These are phyloP conservation scores for Chiridota heheva DNA, from an alignment of 35 echinoderm and acorn worm species.

Conservation along the genomic window DNA sequence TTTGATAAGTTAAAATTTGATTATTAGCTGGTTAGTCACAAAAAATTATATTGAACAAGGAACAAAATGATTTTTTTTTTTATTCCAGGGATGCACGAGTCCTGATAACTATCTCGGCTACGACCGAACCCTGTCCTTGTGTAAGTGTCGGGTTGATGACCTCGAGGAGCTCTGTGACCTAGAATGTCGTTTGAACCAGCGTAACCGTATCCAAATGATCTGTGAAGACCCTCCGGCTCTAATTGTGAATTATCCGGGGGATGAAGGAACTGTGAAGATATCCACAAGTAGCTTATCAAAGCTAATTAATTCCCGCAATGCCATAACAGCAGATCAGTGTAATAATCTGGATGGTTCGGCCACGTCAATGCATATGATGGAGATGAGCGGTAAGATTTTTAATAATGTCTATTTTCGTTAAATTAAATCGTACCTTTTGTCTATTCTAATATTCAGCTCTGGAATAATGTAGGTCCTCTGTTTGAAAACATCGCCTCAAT, in stretches of 20 bases:
- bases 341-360: slow-evolving; percentile 58
- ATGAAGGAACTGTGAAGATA: slow-evolving; percentile 27
- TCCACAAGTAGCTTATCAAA: slow-evolving; percentile 59
- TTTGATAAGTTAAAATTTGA: too few relatives aligned
- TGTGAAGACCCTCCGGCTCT: slow-evolving; percentile 76
- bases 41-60: too few relatives aligned
- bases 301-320: slow-evolving; percentile 85
- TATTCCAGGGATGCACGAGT: slow-evolving; percentile 47
- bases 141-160: slow-evolving; percentile 75
- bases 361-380: slow-evolving; percentile 50
- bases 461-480: too few relatives aligned
- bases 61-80: neutral
- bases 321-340: slow-evolving; percentile 82
- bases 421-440: too few relatives aligned
- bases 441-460: too few relatives aligned
- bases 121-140: slow-evolving; percentile 58
- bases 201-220: slow-evolving; percentile 74
- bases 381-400: slow-evolving; percentile 59
- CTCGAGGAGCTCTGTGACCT: slow-evolving; percentile 85
- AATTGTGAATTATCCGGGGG: slow-evolving; percentile 33
- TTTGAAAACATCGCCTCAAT: too few relatives aligned
- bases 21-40: too few relatives aligned
- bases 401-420: neutral
- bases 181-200: slow-evolving; percentile 77
- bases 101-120: slow-evolving; percentile 80